Evolutionary conservation across 2,888 invertebrate genomes (phyloP).

Genomic region (Ochlodes sylvanus): DNA sequence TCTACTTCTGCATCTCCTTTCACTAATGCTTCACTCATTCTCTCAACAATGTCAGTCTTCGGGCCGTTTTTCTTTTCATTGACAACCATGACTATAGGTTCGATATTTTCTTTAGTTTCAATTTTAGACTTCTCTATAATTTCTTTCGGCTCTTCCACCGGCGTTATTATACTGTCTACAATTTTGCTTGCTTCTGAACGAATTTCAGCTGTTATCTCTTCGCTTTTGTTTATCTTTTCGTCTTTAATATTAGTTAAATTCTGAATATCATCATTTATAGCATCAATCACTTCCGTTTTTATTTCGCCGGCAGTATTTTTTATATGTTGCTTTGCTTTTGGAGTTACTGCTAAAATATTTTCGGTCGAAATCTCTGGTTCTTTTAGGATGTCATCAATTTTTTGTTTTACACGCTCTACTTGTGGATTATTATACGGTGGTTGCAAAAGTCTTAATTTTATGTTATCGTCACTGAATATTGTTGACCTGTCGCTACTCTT

Average conservation of each 20-base stretch:
- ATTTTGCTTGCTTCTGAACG: conserved; percentile 74
- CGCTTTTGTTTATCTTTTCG: conserved; percentile 59
- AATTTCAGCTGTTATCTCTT: conserved; percentile 63
- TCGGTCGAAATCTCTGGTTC: conserved; percentile 78
- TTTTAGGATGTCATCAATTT: conserved; percentile 78
- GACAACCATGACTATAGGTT: conserved; percentile 74
- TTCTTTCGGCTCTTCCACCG: conserved; percentile 71
- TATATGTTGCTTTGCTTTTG: conserved; percentile 55
- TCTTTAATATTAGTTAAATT: conserved; percentile 64
- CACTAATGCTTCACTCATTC: conserved; percentile 76
- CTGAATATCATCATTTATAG: conserved; percentile 58
- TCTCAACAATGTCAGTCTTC: conserved; percentile 57
- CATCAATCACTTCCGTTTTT: conserved; percentile 59
- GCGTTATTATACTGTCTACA: conserved; percentile 78
- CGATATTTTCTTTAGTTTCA: conserved; percentile 59
- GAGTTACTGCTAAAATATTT: conserved; percentile 64
- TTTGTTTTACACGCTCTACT: conserved; percentile 77
- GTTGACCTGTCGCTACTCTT: conserved; percentile 52
- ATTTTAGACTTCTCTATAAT: conserved; percentile 52
- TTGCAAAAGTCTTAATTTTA: conserved; percentile 72
- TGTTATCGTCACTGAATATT: conserved; percentile 65
- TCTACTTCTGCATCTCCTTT: conserved; percentile 86
- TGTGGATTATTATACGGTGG: conserved; percentile 80
- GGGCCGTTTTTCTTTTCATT: conserved; percentile 68
- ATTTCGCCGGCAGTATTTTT: conserved; percentile 61